Conservation (phyloP, 2,113 vertebrate species). For the Datnioides undecimradiatus region DNA sequence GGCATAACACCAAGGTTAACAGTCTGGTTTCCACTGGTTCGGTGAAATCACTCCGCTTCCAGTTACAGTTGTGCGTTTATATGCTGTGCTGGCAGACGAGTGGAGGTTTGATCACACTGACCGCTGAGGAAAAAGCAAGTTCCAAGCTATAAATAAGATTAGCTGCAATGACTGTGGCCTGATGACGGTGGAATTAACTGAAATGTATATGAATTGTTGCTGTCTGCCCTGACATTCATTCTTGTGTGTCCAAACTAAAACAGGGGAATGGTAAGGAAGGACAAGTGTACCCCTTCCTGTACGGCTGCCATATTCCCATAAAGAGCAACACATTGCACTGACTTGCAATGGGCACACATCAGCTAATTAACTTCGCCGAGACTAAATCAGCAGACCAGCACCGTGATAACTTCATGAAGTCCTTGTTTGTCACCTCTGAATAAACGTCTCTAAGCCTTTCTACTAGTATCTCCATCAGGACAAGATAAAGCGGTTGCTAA, state of each 20-base stretch:
- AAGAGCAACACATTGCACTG: neutral
- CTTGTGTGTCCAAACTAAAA: neutral
- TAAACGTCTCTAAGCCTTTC: conserved; percentile 55
- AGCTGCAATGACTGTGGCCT: neutral
- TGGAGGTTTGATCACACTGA: neutral
- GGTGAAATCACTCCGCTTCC: neutral
- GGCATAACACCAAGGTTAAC: conserved; percentile 26
- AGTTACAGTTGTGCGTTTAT: neutral
- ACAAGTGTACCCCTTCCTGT: neutral
- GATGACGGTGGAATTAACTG: neutral
- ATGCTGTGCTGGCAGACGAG: neutral
- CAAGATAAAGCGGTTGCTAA: conserved; percentile 75
- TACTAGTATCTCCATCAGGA: conserved; percentile 36
- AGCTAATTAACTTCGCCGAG: neutral
- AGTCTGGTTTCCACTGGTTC: conserved; percentile 9
- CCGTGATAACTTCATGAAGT: neutral
- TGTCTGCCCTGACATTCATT: neutral
- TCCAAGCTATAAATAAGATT: neutral
- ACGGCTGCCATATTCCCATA: too few relatives aligned
- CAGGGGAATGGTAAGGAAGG: neutral
- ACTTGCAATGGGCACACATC: neutral
- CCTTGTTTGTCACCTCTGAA: conserved; percentile 51
- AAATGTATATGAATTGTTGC: neutral
- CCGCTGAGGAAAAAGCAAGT: too few relatives aligned
- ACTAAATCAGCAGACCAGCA: conserved; percentile 20